Evolutionary conservation across 2,888 invertebrate species (phyloP).

Genomic region (Plebejus melissa): DNA sequence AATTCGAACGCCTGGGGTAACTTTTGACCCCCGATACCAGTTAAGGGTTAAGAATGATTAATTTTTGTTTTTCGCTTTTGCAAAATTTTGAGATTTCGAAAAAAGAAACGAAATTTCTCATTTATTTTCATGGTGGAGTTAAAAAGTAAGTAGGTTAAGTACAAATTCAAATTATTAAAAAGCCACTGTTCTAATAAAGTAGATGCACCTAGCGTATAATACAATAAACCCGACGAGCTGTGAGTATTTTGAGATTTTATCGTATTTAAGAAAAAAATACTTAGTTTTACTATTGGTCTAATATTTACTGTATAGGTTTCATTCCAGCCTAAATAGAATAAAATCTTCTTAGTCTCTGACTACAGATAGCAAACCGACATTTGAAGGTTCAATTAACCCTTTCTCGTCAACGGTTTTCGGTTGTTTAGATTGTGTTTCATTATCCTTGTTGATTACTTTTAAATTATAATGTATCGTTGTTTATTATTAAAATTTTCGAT

Average conservation of each 20-base stretch:
- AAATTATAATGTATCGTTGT: constrained; percentile 37
- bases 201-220: constrained; percentile 77
- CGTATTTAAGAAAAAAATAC: constrained; percentile 70
- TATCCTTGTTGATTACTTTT: constrained; percentile 38
- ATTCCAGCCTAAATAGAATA: constrained; percentile 72
- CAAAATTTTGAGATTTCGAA: constrained; percentile 36
- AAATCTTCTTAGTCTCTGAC: constrained; percentile 55
- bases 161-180: constrained; percentile 77
- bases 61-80: constrained; percentile 36
- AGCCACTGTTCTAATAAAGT: constrained; percentile 78
- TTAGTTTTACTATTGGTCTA: constrained; percentile 65
- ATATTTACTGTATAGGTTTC: constrained; percentile 59
- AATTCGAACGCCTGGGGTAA: no score
- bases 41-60: constrained; percentile 29
- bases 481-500: constrained; percentile 43
- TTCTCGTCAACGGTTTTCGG: neutral
- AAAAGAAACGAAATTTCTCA: constrained; percentile 36
- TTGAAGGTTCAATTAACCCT: constrained; percentile 2
- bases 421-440: constrained; percentile 14
- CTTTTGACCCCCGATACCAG: no score
- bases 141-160: constrained; percentile 71
- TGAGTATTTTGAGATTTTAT: constrained; percentile 79
- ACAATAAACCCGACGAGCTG: constrained; percentile 79
- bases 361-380: constrained; percentile 24
- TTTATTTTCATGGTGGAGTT: constrained; percentile 56